Evolutionary conservation across 2,888 invertebrate species (phyloP), one percentile per base, ranked within the genome.

Genomic region (Epinotia ramella): DNA sequence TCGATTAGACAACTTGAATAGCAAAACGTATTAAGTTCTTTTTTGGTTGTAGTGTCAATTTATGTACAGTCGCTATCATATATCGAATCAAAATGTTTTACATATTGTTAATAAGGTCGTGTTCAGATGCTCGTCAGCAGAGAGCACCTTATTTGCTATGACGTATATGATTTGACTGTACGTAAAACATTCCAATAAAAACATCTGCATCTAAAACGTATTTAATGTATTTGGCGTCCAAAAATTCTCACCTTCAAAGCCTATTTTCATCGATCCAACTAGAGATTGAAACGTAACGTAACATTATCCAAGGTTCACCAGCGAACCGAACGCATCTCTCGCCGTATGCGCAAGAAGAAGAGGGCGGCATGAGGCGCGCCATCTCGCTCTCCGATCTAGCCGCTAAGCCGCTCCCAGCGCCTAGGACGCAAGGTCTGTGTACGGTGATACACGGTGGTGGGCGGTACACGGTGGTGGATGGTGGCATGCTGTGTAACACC

Each of bases 321-420:
- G 93, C 91, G 73, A 85, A 81, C 79, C 92, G 93, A 59, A 84
- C 86, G 80, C 88, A 88, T 75, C 83, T 85, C 73, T 89, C 93
- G 20, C 86, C 87, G 59, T 88, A 91, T 28, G 92, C 91, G 77
- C 87, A 86, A 20, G 93, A 92, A 78, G 91, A 91, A 66, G 93
- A 94, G 76, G 81, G 86, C 13, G 91, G 95, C 80, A 96, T 97
- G 95, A 95, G 97, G 82, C 95, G 97, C 80, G 97, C 97, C 83
- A 97, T 97, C 90, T 97, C 97, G 76, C 95, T 97, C 84, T 97
- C 97, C 83, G 97, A 97, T 91, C 95, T 97, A 80, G 96, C 96
- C 75, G 95, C 95, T 80, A 95, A 95, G 81, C 95, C 95, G 72
- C 94, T 95, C 88, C 95, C 95, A 75, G 95, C 96, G 86, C 96